Percentiles rank a stretch among this genome's conserved stretches.
Evolutionary conservation across 2,888 invertebrate genomes (phyloP).

Genomic region (Anagyrus pseudococci): DNA sequence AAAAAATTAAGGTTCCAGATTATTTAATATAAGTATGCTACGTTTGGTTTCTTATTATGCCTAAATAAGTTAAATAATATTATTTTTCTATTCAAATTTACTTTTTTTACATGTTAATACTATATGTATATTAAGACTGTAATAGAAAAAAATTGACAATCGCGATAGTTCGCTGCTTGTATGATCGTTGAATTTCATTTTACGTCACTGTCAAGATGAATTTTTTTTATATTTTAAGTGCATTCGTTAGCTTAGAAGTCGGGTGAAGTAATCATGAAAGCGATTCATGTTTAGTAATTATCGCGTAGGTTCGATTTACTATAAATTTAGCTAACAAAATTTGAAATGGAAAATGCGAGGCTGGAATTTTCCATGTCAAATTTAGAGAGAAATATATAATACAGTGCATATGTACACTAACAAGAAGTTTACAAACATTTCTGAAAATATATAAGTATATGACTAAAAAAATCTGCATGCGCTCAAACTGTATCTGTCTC

Average conservation of each 20-base stretch:
- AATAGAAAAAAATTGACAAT: slow-evolving; percentile 14
- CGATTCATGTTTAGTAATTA: not conserved
- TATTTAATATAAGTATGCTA: not conserved
- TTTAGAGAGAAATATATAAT: slow-evolving; percentile 16
- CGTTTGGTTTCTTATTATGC: too few species aligned
- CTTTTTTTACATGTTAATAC: not conserved
- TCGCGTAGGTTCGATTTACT: slow-evolving; percentile 11
- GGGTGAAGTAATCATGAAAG: too few species aligned
- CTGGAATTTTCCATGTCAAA: slow-evolving; percentile 20
- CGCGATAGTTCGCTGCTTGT: slow-evolving; percentile 7
- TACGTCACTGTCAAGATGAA: too few species aligned
- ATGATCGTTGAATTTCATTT: too few species aligned
- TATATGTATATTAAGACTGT: not conserved
- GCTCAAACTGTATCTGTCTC: slow-evolving; percentile 7
- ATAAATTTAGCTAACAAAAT: slow-evolving; percentile 2
- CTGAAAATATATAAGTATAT: too few species aligned
- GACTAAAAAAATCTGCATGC: slow-evolving; percentile 12
- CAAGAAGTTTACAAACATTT: too few species aligned
- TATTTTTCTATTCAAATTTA: not conserved
- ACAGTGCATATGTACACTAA: too few species aligned
- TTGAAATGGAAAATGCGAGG: slow-evolving; percentile 21
- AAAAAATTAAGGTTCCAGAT: too few species aligned
- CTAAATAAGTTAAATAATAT: not conserved
- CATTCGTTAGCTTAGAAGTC: too few species aligned
- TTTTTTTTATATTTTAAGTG: too few species aligned